Evolutionary conservation across 2,113 vertebrate species (phyloP).

Genomic region (Hassar affinis): DNA sequence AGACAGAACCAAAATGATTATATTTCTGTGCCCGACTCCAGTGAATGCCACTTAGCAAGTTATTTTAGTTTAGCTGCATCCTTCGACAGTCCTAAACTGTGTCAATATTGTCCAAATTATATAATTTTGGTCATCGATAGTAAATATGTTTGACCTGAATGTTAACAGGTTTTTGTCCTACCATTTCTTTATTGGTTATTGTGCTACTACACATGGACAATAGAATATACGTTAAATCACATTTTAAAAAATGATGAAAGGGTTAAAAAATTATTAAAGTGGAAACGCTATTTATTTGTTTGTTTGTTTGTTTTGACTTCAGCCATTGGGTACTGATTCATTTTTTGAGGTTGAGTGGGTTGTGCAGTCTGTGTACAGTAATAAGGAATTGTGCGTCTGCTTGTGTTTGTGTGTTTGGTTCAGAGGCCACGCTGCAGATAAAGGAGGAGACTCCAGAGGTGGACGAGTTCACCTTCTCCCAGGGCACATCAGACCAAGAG

Average conservation of each 20-base stretch:
- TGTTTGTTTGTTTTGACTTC: no score
- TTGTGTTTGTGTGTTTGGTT: slow-evolving; percentile 28
- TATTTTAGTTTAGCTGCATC: background rate
- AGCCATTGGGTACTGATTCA: background rate
- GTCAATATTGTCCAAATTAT: background rate
- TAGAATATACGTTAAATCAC: background rate
- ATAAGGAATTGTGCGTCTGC: slow-evolving; percentile 26
- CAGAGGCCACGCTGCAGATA: slow-evolving; percentile 86
- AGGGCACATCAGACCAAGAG: slow-evolving; percentile 93
- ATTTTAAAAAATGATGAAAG: no score
- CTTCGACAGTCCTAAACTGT: background rate
- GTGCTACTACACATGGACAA: background rate
- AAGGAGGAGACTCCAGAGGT: slow-evolving; percentile 90
- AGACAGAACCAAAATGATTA: background rate
- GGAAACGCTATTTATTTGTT: background rate
- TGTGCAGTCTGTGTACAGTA: background rate
- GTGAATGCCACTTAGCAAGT: no score
- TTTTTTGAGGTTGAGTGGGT: background rate
- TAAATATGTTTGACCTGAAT: background rate
- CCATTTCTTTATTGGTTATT: background rate
- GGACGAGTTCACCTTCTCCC: slow-evolving; percentile 90
- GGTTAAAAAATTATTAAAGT: background rate
- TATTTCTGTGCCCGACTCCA: background rate
- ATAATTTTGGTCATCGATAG: background rate
- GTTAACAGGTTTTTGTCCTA: no score